Conservation (phyloP, 2,888 invertebrate species). For the Megastigmus dorsalis region DNA sequence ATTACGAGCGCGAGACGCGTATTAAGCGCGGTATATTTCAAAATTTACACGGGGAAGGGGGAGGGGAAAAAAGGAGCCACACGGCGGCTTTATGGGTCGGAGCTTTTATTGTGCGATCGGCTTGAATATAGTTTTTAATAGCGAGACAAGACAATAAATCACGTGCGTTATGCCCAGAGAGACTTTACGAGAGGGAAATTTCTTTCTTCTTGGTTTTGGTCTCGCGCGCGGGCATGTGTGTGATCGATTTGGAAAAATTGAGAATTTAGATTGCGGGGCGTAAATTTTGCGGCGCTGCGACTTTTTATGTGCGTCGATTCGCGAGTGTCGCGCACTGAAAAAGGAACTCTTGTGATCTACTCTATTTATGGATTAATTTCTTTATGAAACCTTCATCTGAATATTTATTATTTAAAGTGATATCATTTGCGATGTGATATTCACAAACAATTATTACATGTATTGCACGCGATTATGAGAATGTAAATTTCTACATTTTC, state of each 20-base stretch:
- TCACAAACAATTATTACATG: no score
- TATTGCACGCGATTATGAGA: no score
- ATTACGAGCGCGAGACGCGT: slow-evolving; percentile 34
- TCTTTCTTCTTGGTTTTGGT: not conserved
- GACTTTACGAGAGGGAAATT: not conserved
- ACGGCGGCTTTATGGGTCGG: slow-evolving; percentile 27
- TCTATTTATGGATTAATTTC: not conserved
- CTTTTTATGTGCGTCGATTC: no score
- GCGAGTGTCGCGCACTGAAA: no score
- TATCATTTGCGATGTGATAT: no score
- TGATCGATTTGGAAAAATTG: slow-evolving; percentile 20
- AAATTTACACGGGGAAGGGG: slow-evolving; percentile 40
- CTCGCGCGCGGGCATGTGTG: no score
- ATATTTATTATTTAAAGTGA: no score
- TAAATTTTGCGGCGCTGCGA: not conserved
- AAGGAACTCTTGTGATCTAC: no score
- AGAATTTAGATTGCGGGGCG: slow-evolving; percentile 21
- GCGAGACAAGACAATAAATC: slow-evolving; percentile 48
- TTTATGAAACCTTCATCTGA: no score
- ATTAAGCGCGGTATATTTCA: slow-evolving; percentile 36
- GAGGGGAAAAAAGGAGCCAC: not conserved
- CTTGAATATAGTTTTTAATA: slow-evolving; percentile 45
- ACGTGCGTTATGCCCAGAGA: slow-evolving; percentile 15
- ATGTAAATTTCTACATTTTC: no score
- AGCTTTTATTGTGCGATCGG: slow-evolving; percentile 46